phyloP scores from a whole-genome alignment of 2,888 invertebrate species.

The Caenorhabditis virilis region DNA sequence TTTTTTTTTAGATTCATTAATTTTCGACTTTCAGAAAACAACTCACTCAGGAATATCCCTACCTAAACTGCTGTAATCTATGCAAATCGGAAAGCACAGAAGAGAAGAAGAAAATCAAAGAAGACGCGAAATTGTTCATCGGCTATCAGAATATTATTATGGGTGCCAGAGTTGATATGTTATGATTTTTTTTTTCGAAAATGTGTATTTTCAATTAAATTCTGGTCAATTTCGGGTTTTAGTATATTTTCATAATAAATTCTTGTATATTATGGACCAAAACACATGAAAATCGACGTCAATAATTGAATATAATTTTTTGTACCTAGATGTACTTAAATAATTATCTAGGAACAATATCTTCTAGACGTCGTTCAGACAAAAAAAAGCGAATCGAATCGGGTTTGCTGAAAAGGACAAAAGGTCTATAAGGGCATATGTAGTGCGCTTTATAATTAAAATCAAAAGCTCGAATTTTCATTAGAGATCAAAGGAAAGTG shows the following conservation, averaged over 20 bases:
- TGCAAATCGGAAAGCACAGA: no score
- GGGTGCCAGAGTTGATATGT: slow-evolving; percentile 38
- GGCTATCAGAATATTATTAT: slow-evolving; percentile 50
- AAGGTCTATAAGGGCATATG: no score
- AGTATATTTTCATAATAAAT: not conserved
- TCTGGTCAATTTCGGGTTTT: slow-evolving; percentile 1
- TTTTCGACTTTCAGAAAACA: slow-evolving; percentile 32
- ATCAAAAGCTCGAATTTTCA: no score
- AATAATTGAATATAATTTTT: no score
- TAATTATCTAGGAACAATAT: no score
- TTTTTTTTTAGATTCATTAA: not conserved
- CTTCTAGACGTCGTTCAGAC: no score
- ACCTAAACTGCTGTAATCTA: slow-evolving; percentile 14
- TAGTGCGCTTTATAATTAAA: no score
- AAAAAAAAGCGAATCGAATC: no score
- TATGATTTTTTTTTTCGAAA: slow-evolving; percentile 8
- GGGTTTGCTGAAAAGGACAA: no score
- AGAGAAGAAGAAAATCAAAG: slow-evolving; percentile 25
- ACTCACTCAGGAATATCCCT: slow-evolving; percentile 38
- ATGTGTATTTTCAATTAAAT: not conserved
- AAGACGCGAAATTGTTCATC: slow-evolving; percentile 33
- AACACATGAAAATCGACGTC: no score
- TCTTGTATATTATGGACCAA: not conserved
- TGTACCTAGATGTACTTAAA: not conserved
- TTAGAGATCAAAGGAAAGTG: no score